phyloP scores from a whole-genome alignment of 2,113 vertebrate species.

The Eupsittula cactorum region DNA sequence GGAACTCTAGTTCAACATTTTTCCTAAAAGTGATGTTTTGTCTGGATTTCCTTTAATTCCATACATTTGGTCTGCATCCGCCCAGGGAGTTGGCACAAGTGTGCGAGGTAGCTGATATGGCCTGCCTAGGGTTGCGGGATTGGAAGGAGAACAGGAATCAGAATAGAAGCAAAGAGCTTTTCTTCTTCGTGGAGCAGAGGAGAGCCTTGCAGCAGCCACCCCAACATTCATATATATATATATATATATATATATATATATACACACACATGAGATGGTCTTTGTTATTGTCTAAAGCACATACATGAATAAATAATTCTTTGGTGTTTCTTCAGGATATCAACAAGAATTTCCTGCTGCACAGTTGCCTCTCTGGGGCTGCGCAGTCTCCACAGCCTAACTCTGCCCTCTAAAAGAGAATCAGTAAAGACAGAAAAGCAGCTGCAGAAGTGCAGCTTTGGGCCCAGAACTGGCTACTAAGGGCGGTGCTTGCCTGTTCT shows the following conservation, averaged over 20 bases:
- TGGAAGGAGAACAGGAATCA: background rate
- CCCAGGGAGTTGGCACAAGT: background rate
- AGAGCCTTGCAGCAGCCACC: background rate
- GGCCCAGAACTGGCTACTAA: background rate
- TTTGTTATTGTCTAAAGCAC: background rate
- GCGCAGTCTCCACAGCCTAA: fast-evolving
- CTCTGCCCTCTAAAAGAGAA: background rate
- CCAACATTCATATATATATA: fast-evolving
- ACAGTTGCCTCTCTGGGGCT: background rate
- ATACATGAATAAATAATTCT: background rate
- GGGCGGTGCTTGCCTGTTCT: constrained; percentile 40
- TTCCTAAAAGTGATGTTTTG: background rate
- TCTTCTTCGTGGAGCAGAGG: background rate
- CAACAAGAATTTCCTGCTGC: background rate
- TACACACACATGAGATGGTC: background rate
- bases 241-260: fast-evolving
- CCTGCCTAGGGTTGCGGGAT: fast-evolving
- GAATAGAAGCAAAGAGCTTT: background rate
- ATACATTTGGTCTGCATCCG: background rate
- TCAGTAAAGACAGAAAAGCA: background rate
- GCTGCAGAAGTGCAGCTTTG: constrained; percentile 7
- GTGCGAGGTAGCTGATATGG: background rate
- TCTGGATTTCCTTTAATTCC: constrained; percentile 12
- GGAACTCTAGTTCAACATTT: background rate
- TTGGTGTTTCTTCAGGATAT: background rate